Base-by-base conservation (phyloP, 2,113 vertebrate genomes). In the Morone saxatilis region DNA sequence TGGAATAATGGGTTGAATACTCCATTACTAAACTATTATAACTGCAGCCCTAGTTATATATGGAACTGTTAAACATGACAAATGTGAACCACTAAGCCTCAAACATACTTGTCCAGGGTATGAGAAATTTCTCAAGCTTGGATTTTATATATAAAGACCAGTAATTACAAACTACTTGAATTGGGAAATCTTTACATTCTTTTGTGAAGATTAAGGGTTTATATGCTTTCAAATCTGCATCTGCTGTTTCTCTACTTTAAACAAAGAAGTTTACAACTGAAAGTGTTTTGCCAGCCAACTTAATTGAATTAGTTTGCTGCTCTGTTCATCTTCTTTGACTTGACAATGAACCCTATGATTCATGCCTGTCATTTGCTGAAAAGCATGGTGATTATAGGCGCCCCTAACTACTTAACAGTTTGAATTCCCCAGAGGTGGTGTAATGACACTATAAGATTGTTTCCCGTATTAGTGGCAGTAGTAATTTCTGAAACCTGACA, bases 381-480 rank as follows among this genome's bases (percentile, higher is more conserved):
- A 85, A 71, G 62, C 70, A 41, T 80, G 80, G 47, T 68, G 60
- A 87, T 86, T 79, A 84, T 19, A 62, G 78, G 54, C 71, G 14
- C 54, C 66, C 69, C 48, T 54, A 69, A 81, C 63, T 56, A 75
- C 78, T 80, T 53, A 68, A 71, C 54, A 51, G 50, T 63, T 66
- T 60, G 36, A 83, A 89, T 88, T 86, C 81, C 70, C 78, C 36
- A 8, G 72, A 88, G 60, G 71, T 78, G 81, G 60, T 72, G 73
- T 83, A 80, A 85, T 78, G 72, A 83, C 71, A 87, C 20, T 63
- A 40, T 56, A 17, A 61, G 50, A 57, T 63, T 75, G 56, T 50
- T 74, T 57, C 11, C 11, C 40, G 36, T 73, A 75, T 71, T 16
- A 65, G 63, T 12, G 25, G 25, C 14, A 50, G 47, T 25, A n/a